Evolutionary conservation across 1,140 invertebrate species (phyloP).

Genomic region (Cryptotermes secundus): DNA sequence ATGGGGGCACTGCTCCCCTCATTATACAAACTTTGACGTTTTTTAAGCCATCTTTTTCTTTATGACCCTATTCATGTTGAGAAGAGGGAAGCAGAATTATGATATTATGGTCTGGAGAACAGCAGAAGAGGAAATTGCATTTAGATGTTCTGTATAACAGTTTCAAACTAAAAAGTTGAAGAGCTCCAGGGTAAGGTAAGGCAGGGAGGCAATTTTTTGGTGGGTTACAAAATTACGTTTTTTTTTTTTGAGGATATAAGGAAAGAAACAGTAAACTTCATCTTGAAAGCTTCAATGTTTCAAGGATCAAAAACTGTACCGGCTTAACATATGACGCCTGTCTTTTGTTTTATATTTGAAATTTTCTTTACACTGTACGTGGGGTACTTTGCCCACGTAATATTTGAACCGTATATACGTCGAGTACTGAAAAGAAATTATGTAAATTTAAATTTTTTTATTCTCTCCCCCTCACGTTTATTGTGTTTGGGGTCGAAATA

Average conservation of each 20-base stretch:
- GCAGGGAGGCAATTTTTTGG: neutral
- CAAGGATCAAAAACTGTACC: neutral
- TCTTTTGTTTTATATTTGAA: neutral
- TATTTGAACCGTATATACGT: neutral
- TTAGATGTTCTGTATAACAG: neutral
- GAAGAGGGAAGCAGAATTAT: neutral
- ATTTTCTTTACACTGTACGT: neutral
- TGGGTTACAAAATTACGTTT: constrained; percentile 8
- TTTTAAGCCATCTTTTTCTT: neutral
- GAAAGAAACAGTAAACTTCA: neutral
- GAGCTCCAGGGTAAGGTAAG: neutral
- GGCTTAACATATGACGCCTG: neutral
- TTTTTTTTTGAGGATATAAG: neutral
- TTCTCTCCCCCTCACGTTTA: neutral
- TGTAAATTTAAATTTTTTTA: neutral
- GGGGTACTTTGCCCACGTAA: neutral
- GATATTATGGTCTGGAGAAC: neutral
- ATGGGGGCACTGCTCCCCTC: neutral
- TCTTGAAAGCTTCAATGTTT: neutral
- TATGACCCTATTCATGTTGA: constrained; percentile 4
- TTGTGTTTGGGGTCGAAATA: neutral
- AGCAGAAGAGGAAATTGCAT: neutral
- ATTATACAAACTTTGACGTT: neutral
- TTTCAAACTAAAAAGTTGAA: constrained; percentile 7
- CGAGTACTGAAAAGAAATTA: neutral